Base-by-base conservation (phyloP, 2,888 invertebrate species). In the Sarcophaga caerulescens region DNA sequence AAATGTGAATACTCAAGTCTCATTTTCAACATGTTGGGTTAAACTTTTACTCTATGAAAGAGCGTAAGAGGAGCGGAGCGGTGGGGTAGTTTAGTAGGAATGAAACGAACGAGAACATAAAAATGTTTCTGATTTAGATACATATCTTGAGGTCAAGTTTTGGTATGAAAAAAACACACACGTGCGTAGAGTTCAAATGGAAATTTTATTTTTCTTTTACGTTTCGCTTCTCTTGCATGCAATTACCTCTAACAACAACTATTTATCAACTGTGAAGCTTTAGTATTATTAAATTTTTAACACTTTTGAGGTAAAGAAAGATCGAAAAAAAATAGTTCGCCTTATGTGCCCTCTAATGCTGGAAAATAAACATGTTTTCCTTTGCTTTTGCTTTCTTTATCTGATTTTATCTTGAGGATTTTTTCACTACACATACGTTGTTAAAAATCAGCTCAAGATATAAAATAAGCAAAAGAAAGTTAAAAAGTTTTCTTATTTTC, bases 61-160 rank as follows among this genome's bases (percentile, higher is more conserved):
- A 52, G 17, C 17, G 17, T 14, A 5, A 14, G 17, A 52, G 17
- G 17, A 14, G 12, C 6, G 47, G 10, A 14, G 14, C 14, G 52
- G 5, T 12, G 0, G 1, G 1, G 17, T 14, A 52, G 17, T 52
- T 12, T 52, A 52, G 12, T 52, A 52, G 17, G 17, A 17, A 52
- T 14, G 14, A 17, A 52, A 52, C 35, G 69, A 59, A 52, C 14
- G 14, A 84, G 75, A 76, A 66, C 63, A 75, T 82, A 19, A 65
- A 76, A 45, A 45, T 79, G 66, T 79, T 83, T 83, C 73, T 65
- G 74, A 86, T 84, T 70, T n/a, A 59, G 60, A 80, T 81, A 78
- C 77, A 75, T 57, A 81, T 81, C 81, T 81, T 84, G 77, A 81
- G 84, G 84, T 81, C 84, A 86, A 75, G 25, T 35, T 59, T 25